Conservation (phyloP, 2,797 vertebrate species). For the Natrix natrix region DNA sequence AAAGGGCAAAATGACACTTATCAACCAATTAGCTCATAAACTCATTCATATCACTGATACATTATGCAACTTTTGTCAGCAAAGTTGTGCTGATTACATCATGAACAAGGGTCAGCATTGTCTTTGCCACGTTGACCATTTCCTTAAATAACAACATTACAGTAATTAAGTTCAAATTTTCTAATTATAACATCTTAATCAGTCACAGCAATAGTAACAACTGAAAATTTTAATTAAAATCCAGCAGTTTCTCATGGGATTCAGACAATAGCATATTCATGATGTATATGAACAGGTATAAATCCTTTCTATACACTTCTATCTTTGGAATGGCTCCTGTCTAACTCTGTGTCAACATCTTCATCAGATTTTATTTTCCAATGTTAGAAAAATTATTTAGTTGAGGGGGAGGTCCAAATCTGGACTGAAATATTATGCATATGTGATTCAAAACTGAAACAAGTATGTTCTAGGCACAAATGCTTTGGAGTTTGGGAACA, state of each 20-base stretch:
- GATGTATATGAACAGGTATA: not conserved
- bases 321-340: not conserved
- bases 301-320: not conserved
- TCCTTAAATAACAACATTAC: constrained; percentile 18
- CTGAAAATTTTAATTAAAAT: constrained; percentile 12
- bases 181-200: constrained; percentile 25
- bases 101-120: not conserved
- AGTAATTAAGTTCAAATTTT: constrained; percentile 14
- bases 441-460: not conserved
- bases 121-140: not conserved
- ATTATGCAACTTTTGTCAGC: constrained; percentile 21
- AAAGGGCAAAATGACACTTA: not conserved
- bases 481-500: not conserved
- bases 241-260: not conserved
- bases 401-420: not conserved
- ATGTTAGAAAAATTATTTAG: not conserved
- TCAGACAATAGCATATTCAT: not conserved
- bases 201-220: constrained; percentile 3
- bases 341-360: not conserved
- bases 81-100: constrained; percentile 2
- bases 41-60: not conserved
- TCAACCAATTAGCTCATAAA: not conserved
- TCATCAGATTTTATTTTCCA: not conserved
- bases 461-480: not conserved
- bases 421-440: not conserved